Conservation (phyloP, 2,113 vertebrate genomes). For the rabbit (Oryctolagus cuniculus) region DNA sequence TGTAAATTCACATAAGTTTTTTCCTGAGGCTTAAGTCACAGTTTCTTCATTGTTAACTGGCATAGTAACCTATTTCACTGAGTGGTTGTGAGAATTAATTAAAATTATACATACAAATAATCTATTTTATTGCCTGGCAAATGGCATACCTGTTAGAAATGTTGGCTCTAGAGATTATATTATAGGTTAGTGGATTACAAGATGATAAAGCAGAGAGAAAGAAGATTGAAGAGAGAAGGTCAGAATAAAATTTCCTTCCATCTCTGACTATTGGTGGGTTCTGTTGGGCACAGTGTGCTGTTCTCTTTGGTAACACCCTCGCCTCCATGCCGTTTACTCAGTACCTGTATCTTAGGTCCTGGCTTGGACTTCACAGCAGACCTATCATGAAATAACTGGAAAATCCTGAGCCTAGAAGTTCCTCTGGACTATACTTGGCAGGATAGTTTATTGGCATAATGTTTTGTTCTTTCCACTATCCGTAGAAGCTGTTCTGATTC, state of each 20-base stretch:
- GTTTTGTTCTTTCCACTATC: background rate
- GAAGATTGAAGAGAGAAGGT: background rate
- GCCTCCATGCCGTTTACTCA: background rate
- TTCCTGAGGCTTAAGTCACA: background rate
- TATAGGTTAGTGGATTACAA: background rate
- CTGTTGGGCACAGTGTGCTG: background rate
- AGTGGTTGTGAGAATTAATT: background rate
- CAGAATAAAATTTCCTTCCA: background rate
- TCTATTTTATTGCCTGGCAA: background rate
- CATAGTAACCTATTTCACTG: background rate
- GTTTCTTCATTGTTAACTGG: background rate
- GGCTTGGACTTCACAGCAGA: constrained; percentile 20
- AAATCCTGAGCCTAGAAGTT: background rate
- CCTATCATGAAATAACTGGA: background rate
- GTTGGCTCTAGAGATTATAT: background rate
- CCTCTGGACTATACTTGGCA: constrained; percentile 43
- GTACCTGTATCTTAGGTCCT: background rate
- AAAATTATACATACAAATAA: background rate
- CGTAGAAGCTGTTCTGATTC: constrained; percentile 28
- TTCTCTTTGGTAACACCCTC: background rate
- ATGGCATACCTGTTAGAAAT: background rate
- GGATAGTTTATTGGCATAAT: background rate
- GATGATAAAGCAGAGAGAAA: background rate
- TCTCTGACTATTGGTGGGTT: background rate
- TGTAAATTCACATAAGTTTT: background rate